Evolutionary conservation across 1,140 invertebrate genomes (phyloP).

Genomic region (Helicoverpa zea): DNA sequence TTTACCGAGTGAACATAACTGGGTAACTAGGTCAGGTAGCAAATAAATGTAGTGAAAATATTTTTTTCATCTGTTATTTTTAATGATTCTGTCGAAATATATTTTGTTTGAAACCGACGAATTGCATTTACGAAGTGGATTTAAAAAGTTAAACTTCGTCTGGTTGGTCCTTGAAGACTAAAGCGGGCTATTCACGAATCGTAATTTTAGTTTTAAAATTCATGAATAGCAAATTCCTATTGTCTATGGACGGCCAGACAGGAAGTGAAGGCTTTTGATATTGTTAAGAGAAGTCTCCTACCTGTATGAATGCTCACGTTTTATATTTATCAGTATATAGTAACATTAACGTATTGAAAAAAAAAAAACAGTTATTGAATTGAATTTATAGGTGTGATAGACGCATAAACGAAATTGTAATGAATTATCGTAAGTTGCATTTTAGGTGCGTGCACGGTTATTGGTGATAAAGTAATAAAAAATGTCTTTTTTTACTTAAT

Average conservation of each 20-base stretch:
- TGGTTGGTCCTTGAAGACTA: constrained; percentile 11
- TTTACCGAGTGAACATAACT: constrained; percentile 61
- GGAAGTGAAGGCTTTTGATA: constrained; percentile 44
- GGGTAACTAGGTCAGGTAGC: constrained; percentile 70
- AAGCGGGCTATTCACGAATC: constrained; percentile 13
- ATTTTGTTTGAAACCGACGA: constrained; percentile 37
- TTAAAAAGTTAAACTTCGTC: neutral
- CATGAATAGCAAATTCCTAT: constrained; percentile 16
- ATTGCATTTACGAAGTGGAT: constrained; percentile 29
- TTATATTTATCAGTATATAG: constrained; percentile 84
- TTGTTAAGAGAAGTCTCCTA: constrained; percentile 75
- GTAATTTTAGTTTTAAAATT: neutral
- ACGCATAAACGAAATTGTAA: constrained; percentile 73
- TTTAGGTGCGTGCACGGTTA: constrained; percentile 79
- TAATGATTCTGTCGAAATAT: constrained; percentile 23
- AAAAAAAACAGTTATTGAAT: constrained; percentile 82
- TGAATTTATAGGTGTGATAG: constrained; percentile 85
- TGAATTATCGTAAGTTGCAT: constrained; percentile 72
- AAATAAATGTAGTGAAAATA: constrained; percentile 53
- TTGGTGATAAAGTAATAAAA: constrained; percentile 67
- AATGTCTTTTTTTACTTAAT: constrained; percentile 78
- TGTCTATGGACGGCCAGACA: constrained; percentile 20
- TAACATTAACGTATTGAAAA: constrained; percentile 68
- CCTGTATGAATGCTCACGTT: constrained; percentile 84
- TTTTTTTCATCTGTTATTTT: constrained; percentile 58